Conservation (phyloP, 2,113 vertebrate genomes). For the Centropristis striata region DNA sequence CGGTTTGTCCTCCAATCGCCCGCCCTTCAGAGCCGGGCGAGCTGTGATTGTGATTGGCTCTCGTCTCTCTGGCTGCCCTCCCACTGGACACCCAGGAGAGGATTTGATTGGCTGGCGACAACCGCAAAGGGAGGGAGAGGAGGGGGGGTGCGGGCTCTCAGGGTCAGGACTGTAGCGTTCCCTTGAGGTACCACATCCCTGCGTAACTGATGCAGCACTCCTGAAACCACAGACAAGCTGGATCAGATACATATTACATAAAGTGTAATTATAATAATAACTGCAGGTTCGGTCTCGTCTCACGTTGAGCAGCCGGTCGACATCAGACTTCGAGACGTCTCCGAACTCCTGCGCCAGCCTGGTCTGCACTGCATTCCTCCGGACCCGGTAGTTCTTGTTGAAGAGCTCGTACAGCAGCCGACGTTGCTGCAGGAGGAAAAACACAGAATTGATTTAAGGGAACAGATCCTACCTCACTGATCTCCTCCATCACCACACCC, state of each 20-base stretch:
- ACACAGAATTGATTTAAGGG: neutral
- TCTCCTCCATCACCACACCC: no score
- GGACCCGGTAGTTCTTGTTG: constrained; percentile 92
- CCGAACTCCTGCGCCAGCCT: constrained; percentile 92
- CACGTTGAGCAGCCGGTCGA: constrained; percentile 96
- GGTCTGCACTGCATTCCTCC: constrained; percentile 89
- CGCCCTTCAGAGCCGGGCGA: constrained; percentile 33
- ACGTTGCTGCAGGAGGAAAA: constrained; percentile 88
- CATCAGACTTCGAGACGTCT: constrained; percentile 90
- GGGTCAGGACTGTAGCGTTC: constrained; percentile 96
- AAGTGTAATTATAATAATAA: neutral
- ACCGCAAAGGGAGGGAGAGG: constrained; percentile 12
- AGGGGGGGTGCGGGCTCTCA: constrained; percentile 56
- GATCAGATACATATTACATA: neutral
- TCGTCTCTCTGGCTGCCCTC: constrained; percentile 55
- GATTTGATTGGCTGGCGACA: constrained; percentile 54
- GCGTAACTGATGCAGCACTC: constrained; percentile 95
- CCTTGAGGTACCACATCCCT: constrained; percentile 99
- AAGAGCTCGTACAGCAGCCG: constrained; percentile 95
- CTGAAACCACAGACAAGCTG: constrained; percentile 76
- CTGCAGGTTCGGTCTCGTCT: neutral
- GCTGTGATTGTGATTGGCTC: constrained; percentile 74
- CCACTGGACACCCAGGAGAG: constrained; percentile 59
- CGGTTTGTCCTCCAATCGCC: constrained; percentile 35
- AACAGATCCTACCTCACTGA: no score